A percentile compares a stretch with the other conserved stretches of the same genome.
These are phyloP conservation scores for Carcina quercana DNA, from an alignment of 2,888 invertebrate genomes.

Conservation along the genomic window DNA sequence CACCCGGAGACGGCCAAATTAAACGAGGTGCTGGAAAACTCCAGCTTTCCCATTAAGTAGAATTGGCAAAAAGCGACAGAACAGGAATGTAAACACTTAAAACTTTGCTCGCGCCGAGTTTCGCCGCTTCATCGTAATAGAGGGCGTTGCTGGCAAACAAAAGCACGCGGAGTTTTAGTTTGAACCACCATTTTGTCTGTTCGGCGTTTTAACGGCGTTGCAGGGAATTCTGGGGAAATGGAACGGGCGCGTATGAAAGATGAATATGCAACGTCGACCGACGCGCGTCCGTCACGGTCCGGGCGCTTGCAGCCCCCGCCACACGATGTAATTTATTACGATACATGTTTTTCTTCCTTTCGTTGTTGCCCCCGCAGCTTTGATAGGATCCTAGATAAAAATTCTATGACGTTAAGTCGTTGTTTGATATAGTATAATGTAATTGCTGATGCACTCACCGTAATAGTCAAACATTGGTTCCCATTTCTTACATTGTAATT, in stretches of 20 bases:
- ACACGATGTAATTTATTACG: conserved; percentile 38
- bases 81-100: conserved; percentile 71
- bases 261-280: conserved; percentile 58
- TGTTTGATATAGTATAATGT: too few species aligned
- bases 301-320: conserved; percentile 28
- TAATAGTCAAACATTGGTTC: too few species aligned
- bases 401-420: too few species aligned
- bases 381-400: too few species aligned
- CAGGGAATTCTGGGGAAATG: conserved; percentile 43
- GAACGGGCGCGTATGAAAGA: conserved; percentile 48
- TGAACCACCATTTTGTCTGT: conserved; percentile 47
- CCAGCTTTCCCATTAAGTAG: conserved; percentile 59
- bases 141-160: conserved; percentile 63
- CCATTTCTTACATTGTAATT: conserved; percentile 23
- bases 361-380: conserved; percentile 16
- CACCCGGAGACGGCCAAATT: conserved; percentile 41
- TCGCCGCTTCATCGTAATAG: conserved; percentile 45
- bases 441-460: too few species aligned
- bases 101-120: conserved; percentile 57
- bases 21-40: conserved; percentile 56
- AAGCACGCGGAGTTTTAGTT: conserved; percentile 55
- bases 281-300: conserved; percentile 27
- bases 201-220: conserved; percentile 51
- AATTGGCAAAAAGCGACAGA: conserved; percentile 69
- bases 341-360: conserved; percentile 26